phyloP scores from a whole-genome alignment of 2,888 invertebrate genomes.

The Xanthostigma xanthostigma region DNA sequence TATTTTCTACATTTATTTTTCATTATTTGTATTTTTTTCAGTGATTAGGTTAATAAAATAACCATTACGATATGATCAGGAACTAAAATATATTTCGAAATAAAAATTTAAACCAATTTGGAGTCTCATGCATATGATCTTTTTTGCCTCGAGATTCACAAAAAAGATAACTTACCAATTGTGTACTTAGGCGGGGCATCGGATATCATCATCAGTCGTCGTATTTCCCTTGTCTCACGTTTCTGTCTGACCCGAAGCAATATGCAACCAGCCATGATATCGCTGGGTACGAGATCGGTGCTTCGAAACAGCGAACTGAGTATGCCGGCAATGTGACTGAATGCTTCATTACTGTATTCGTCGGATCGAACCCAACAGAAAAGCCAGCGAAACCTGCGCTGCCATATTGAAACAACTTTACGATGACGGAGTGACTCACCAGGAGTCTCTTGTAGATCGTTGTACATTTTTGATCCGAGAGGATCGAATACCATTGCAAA shows the following conservation, averaged over 20 bases:
- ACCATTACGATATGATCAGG: no score
- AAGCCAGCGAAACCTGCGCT: conserved; percentile 58
- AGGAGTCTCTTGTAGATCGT: conserved; percentile 45
- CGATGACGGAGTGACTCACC: conserved; percentile 50
- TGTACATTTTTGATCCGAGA: conserved; percentile 48
- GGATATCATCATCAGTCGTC: conserved; percentile 44
- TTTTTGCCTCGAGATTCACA: no score
- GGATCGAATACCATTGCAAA: conserved; percentile 72
- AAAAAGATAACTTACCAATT: conserved; percentile 29
- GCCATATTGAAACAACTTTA: conserved; percentile 57
- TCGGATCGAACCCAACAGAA: conserved; percentile 59
- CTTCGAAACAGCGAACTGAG: conserved; percentile 68
- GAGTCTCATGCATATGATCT: no score
- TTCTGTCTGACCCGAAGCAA: conserved; percentile 66
- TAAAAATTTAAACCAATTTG: no score
- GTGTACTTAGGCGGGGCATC: conserved; percentile 53
- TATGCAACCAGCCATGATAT: conserved; percentile 75
- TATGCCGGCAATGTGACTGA: conserved; percentile 66
- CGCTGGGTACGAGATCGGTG: conserved; percentile 76
- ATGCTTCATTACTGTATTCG: conserved; percentile 62
- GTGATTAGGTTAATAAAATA: no score
- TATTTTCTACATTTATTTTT: no score
- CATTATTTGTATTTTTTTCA: no score
- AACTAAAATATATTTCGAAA: no score
- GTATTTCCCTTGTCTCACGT: conserved; percentile 53